These are phyloP conservation scores for Euzophera pinguis DNA, from an alignment of 2,888 invertebrate species.

Conservation along the genomic window DNA sequence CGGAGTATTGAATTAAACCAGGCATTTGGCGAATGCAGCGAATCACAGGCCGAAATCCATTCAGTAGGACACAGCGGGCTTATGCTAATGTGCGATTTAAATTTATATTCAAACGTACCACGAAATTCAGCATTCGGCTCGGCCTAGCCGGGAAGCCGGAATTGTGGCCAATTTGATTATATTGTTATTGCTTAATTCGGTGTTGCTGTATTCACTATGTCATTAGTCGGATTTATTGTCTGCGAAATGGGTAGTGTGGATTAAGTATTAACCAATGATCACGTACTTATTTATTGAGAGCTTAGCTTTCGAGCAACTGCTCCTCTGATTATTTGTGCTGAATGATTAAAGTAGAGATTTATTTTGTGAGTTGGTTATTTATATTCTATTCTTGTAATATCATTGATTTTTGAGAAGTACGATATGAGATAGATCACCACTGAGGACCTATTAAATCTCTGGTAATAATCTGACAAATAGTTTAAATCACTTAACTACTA, in stretches of 20 bases:
- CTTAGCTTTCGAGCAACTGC: neutral
- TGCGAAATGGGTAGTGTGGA: neutral
- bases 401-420: no score
- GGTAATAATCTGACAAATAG: no score
- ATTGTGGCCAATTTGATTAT: constrained; percentile 18
- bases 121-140: constrained; percentile 18
- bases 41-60: constrained; percentile 24
- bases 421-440: no score
- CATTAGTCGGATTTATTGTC: constrained; percentile 4
- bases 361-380: no score
- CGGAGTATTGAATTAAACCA: constrained; percentile 40
- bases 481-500: no score
- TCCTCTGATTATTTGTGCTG: no score
- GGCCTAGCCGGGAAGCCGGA: constrained; percentile 16
- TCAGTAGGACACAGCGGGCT: constrained; percentile 22
- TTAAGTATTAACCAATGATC: neutral
- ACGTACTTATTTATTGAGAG: neutral
- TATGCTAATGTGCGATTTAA: constrained; percentile 43
- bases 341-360: no score
- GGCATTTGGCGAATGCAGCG: constrained; percentile 31
- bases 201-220: constrained; percentile 4
- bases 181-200: constrained; percentile 10
- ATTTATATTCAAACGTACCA: constrained; percentile 29
- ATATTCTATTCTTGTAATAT: no score
- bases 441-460: no score